Conservation (phyloP, 2,113 vertebrate genomes). For the Erythrolamprus reginae region DNA sequence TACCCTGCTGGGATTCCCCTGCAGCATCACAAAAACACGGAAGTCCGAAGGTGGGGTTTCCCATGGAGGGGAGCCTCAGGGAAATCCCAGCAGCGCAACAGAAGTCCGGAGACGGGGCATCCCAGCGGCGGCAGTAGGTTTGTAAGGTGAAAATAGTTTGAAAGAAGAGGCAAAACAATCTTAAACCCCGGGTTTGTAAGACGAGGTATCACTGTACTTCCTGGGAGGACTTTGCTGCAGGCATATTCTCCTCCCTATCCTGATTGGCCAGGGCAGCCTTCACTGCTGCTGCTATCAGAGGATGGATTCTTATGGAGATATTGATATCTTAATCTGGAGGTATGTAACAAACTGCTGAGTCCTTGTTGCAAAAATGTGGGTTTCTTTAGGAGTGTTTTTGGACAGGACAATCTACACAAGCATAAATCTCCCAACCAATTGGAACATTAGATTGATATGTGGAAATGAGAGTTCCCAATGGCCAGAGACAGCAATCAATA, state of each 20-base stretch:
- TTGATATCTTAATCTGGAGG: not conserved
- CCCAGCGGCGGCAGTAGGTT: too few relatives aligned
- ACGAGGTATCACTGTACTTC: too few relatives aligned
- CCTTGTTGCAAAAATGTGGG: not conserved
- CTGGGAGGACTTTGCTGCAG: not conserved
- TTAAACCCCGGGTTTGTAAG: too few relatives aligned
- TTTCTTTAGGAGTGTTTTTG: not conserved
- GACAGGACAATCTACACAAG: not conserved
- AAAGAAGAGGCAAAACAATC: too few relatives aligned
- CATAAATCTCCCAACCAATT: not conserved
- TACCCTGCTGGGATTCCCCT: too few relatives aligned
- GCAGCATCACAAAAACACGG: too few relatives aligned
- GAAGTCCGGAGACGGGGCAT: too few relatives aligned
- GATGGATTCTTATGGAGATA: not conserved
- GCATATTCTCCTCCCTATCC: not conserved
- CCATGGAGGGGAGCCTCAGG: too few relatives aligned
- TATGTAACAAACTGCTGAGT: not conserved
- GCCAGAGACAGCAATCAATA: not conserved
- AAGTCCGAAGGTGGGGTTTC: too few relatives aligned
- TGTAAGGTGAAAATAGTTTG: too few relatives aligned
- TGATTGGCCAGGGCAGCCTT: not conserved
- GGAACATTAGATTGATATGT: not conserved
- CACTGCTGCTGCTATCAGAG: not conserved
- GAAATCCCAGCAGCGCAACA: too few relatives aligned
- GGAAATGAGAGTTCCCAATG: not conserved